phyloP scores from a whole-genome alignment of 2,113 vertebrate genomes.

The Talpa occidentalis region DNA sequence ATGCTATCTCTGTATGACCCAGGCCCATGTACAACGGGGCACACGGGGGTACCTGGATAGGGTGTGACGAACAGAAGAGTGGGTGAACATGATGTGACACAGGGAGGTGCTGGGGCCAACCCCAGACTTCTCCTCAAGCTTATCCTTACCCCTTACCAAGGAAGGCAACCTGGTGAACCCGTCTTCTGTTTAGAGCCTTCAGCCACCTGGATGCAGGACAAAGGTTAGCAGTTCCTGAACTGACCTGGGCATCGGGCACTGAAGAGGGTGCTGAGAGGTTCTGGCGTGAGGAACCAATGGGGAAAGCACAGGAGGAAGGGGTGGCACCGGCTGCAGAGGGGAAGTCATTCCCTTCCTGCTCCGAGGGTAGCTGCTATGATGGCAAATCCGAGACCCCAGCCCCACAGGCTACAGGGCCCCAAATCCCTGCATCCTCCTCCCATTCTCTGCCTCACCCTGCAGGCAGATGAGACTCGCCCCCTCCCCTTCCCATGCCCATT shows the following conservation, averaged over 20 bases:
- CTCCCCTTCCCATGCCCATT: background rate
- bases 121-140: background rate
- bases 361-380: background rate
- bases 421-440: background rate
- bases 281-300: no score
- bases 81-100: background rate
- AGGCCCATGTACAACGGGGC: background rate
- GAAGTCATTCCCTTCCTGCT: background rate
- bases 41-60: background rate
- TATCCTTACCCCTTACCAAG: background rate
- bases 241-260: background rate
- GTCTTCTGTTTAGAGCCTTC: background rate
- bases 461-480: background rate
- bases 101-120: background rate
- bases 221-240: background rate
- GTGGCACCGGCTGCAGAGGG: background rate
- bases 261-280: background rate
- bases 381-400: background rate
- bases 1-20: background rate
- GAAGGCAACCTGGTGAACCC: background rate
- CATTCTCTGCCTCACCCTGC: background rate
- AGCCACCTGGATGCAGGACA: background rate
- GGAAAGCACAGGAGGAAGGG: background rate
- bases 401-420: no score
- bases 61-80: background rate